Evolutionary conservation across 2,888 invertebrate genomes (phyloP), one percentile per base, ranked within the genome.

Genomic region (Meteorus cinctellus): DNA sequence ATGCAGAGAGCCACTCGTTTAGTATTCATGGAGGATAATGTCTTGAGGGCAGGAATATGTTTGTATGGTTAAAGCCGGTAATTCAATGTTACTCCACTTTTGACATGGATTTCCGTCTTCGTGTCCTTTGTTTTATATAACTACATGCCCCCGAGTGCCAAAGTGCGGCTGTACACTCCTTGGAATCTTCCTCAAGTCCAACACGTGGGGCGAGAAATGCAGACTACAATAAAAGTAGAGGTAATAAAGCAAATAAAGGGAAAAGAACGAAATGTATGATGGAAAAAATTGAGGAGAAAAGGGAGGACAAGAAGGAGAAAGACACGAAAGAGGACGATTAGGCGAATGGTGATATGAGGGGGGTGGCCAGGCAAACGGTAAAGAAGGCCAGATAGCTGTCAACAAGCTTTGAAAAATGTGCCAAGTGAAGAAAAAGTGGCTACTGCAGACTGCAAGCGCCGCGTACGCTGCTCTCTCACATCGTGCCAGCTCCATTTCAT

Each of bases 371-470:
- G 75, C 67, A 59, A 62, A 75, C 73, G 60, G 77, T 71, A 73
- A 78, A 73, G 78, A 77, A 81, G 76, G 77, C 74, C 65, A 78
- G 70, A 84, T 86, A 85, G 85, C 87, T 85, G 87, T 87, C 87
- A 85, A 82, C 86, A 78, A 81, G 82, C 84, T 86, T 86, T 87
- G 87, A 87, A 87, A 87, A 87, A 87, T 87, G 86, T 87, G 86
- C 86, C 83, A 87, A 87, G 85, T 82, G 80, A 79, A 85, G 86
- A 87, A 87, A 86, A 87, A 87, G 86, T 83, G 81, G 84, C 83
- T 82, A 81, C 81, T 82, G 84, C 72, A 77, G 84, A 80, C 86
- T 83, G 81, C 80, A 79, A 87, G 86, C 86, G 84, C 83, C 85
- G 83, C 82, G 78, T 83, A 80, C 81, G 77, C 79, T 76, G 78